phyloP scores from a whole-genome alignment of 2,888 invertebrate species.

The Leucophora obtusa region DNA sequence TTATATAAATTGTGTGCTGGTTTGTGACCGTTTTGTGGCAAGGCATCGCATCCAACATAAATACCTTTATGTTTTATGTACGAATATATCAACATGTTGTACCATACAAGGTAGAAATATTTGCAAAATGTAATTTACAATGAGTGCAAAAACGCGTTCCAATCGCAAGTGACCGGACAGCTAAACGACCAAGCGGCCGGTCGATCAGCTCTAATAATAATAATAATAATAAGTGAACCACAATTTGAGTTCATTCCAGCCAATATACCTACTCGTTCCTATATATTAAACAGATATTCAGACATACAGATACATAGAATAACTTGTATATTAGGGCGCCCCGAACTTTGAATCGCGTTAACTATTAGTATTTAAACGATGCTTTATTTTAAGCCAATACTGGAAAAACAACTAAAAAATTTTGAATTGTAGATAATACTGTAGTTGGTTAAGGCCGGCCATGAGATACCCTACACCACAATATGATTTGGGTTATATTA shows the following conservation, averaged over 20 bases:
- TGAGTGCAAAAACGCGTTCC: constrained; percentile 67
- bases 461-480: too few relatives aligned
- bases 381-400: too few relatives aligned
- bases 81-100: constrained; percentile 29
- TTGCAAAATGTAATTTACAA: constrained; percentile 76
- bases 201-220: constrained; percentile 1
- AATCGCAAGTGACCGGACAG: constrained; percentile 34
- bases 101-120: constrained; percentile 72
- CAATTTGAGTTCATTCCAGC: constrained; percentile 11
- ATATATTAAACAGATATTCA: neutral
- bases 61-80: neutral
- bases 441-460: too few relatives aligned
- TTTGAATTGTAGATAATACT: too few relatives aligned
- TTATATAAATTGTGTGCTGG: constrained; percentile 8
- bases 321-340: too few relatives aligned
- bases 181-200: neutral
- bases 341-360: too few relatives aligned
- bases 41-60: neutral
- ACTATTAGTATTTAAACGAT: too few relatives aligned
- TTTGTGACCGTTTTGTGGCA: constrained; percentile 36
- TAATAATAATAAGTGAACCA: constrained; percentile 27
- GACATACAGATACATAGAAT: too few relatives aligned
- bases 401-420: too few relatives aligned
- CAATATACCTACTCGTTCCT: too few relatives aligned
- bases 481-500: too few relatives aligned